Evolutionary conservation across 2,113 vertebrate species (phyloP), one percentile per base, ranked within the genome.

Genomic region (Gallinago paraguaiae): DNA sequence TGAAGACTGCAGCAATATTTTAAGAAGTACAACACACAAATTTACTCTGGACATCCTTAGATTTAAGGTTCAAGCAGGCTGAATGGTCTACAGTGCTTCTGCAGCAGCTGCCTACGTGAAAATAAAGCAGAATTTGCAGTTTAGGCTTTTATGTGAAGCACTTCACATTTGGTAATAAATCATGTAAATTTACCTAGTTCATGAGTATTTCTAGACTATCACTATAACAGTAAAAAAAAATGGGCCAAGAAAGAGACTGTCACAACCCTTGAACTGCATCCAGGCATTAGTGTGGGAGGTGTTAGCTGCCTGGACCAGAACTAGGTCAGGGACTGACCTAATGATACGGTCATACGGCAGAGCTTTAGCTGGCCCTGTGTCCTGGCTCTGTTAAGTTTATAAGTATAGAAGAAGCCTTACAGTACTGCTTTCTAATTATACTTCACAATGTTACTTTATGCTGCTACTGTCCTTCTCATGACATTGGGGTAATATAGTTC

Each of bases 261-360:
- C 39, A 57, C 31, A 75, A 27, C 1, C 39, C 39, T 43, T 65
- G 59, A 94, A 64, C 35, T 41, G 33, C 59, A 80, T 61, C 24
- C 41, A 50, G 33, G n/a, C 35, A 41, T n/a, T 35, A 35, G 7
- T n/a, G 43, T 51, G 23, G 20, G 12, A 87, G 27, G 12, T 56
- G 37, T 33, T 27, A 51, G 48, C 31, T 88, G 33, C 33, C 69
- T 27, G 22, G 39, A 90, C 13, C 41, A 88, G 56, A 70, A 28
- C 24, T n/a, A 27, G 27, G 13, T n/a, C 33, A 48, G 31, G 5
- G 11, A 59, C 0, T 31, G n/a, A 78, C 57, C 69, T 63, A 54
- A 70, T 2, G 5, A 68, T 18, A 67, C 0, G 1, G 39, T 20
- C 39, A 33, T 14, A 43, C 0, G 3, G 17, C 50, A 68, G 2